phyloP scores from a whole-genome alignment of 2,797 vertebrate genomes.

The Falco naumanni region DNA sequence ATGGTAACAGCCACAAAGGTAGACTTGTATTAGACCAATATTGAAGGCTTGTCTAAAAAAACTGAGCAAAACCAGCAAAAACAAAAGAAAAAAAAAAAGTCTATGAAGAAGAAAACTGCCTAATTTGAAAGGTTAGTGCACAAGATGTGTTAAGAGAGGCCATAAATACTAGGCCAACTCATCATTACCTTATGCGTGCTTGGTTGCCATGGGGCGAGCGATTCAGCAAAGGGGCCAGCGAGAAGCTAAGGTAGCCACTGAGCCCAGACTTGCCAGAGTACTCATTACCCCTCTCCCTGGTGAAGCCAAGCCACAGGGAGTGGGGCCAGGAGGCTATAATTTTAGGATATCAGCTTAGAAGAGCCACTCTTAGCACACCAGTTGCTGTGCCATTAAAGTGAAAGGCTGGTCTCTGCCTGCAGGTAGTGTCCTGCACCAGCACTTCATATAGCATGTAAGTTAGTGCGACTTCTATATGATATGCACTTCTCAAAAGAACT shows the following conservation, averaged over 20 bases:
- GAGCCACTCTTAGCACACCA: accelerated
- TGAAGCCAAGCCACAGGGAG: neutral
- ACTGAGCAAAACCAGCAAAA: too few species aligned
- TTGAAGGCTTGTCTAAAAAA: neutral
- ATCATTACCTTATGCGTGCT: neutral
- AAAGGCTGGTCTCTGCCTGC: neutral
- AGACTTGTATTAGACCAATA: neutral
- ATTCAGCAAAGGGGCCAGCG: neutral
- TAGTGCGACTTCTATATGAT: neutral
- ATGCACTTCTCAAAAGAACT: neutral
- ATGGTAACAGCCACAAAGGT: neutral
- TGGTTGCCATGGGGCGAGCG: neutral
- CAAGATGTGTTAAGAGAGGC: neutral
- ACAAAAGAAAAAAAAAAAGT: too few species aligned
- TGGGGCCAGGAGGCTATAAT: neutral
- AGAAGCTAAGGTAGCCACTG: neutral
- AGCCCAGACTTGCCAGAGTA: too few species aligned
- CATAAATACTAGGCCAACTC: neutral
- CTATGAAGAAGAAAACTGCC: neutral
- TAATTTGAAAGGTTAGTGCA: neutral
- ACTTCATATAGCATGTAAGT: neutral
- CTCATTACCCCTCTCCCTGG: neutral
- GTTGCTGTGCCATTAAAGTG: neutral
- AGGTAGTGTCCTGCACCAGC: neutral
- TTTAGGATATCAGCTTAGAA: neutral